Conservation (phyloP, 2,113 vertebrate genomes). For the Lontra canadensis region DNA sequence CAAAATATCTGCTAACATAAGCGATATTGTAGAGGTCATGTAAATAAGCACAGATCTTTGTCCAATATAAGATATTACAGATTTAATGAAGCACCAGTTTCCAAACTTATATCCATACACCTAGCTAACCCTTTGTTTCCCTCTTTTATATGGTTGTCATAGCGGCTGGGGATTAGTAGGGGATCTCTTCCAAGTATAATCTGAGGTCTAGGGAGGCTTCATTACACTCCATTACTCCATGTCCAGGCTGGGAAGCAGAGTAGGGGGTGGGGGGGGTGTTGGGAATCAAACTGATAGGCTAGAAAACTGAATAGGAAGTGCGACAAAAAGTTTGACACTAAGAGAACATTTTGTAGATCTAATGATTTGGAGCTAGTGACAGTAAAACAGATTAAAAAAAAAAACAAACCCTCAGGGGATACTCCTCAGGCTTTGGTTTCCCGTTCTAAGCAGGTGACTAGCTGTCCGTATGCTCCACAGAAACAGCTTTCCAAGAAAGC, state of each 20-base stretch:
- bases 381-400: neutral
- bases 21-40: neutral
- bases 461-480: neutral
- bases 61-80: neutral
- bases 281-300: neutral
- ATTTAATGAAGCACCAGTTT: neutral
- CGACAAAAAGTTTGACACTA: neutral
- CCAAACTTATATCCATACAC: neutral
- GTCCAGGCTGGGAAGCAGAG: neutral
- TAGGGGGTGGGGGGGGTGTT: neutral
- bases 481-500: slow-evolving; percentile 37
- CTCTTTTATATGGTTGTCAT: neutral
- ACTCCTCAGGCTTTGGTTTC: neutral
- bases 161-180: neutral
- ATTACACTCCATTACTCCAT: neutral
- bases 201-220: neutral
- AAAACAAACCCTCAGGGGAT: neutral
- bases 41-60: neutral
- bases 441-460: neutral
- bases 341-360: neutral
- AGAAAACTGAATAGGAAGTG: neutral
- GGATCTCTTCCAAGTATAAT: neutral
- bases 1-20: neutral
- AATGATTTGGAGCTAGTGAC: neutral
- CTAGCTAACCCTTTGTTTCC: neutral